Evolutionary conservation across 2,797 vertebrate species (phyloP).

Genomic region (Sebastes dallii): DNA sequence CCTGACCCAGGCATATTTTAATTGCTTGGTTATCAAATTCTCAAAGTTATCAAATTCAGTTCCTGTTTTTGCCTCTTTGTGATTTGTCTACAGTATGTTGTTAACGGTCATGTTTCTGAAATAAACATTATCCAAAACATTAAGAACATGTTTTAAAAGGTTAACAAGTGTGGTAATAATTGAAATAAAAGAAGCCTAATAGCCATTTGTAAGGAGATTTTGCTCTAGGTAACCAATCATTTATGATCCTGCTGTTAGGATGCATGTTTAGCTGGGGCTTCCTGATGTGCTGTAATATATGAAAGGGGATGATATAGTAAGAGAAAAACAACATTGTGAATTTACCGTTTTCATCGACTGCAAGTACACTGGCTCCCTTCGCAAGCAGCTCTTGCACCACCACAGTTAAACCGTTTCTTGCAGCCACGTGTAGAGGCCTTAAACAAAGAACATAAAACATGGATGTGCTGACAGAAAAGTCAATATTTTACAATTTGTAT

Average conservation of each 20-base stretch:
- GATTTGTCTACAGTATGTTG: too few relatives aligned
- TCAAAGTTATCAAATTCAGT: too few relatives aligned
- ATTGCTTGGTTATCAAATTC: too few relatives aligned
- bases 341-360: conserved; percentile 97
- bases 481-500: conserved; percentile 1
- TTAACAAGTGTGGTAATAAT: neutral
- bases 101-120: neutral
- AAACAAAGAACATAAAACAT: neutral
- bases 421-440: conserved; percentile 97
- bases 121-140: neutral
- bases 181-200: neutral
- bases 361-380: conserved; percentile 96
- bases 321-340: neutral
- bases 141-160: neutral
- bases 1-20: neutral
- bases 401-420: conserved; percentile 95
- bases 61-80: neutral
- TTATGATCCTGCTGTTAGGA: neutral
- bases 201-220: neutral
- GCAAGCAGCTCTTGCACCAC: conserved; percentile 97
- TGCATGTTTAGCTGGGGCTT: neutral
- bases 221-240: neutral
- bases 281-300: neutral
- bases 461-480: neutral
- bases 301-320: neutral